These are phyloP conservation scores for Ginglymostoma cirratum DNA, from an alignment of 2,113 vertebrate species.

Conservation along the genomic window DNA sequence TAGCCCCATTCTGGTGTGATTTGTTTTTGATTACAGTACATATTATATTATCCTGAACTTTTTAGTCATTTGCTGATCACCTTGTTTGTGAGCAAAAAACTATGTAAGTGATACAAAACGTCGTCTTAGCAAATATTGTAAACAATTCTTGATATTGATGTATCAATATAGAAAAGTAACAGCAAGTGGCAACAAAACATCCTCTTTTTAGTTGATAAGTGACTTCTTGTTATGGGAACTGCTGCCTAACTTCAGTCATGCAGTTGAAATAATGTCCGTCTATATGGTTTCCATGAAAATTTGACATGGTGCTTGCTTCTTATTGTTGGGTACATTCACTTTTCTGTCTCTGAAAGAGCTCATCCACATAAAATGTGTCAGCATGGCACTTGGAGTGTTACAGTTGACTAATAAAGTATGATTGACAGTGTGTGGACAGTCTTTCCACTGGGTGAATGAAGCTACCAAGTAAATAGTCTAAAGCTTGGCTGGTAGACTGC, in stretches of 20 bases:
- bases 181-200: neutral
- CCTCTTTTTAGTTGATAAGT: conserved; percentile 1
- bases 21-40: neutral
- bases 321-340: conserved; percentile 32
- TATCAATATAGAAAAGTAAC: conserved; percentile 1
- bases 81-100: neutral
- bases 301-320: conserved; percentile 37
- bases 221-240: conserved; percentile 29
- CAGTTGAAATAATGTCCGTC: conserved; percentile 25
- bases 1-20: neutral
- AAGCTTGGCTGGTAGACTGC: conserved; percentile 27
- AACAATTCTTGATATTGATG: neutral
- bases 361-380: conserved; percentile 38
- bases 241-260: conserved; percentile 30
- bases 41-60: neutral
- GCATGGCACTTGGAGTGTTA: conserved; percentile 34
- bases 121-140: neutral
- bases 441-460: conserved; percentile 37
- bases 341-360: conserved; percentile 36
- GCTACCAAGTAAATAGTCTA: conserved; percentile 28
- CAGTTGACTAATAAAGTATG: conserved; percentile 38
- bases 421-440: conserved; percentile 30
- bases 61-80: neutral
- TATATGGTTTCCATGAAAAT: conserved; percentile 35
- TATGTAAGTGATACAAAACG: neutral